Conservation (phyloP, 1,140 invertebrate genomes). For the Pinna nobilis region DNA sequence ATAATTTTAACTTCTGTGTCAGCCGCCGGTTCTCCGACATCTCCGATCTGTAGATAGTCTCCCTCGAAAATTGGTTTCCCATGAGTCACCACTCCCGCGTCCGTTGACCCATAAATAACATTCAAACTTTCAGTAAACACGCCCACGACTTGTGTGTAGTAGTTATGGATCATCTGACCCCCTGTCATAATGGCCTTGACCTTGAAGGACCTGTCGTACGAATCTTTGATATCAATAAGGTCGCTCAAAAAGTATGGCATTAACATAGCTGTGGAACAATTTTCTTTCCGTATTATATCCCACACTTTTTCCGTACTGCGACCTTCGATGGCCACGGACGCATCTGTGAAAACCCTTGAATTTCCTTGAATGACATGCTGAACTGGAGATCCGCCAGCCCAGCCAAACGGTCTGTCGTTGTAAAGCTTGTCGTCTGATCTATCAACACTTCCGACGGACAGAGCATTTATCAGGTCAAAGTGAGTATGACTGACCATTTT, state of each 20-base stretch:
- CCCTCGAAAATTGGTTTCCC: background rate
- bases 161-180: conserved; percentile 19
- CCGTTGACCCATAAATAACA: conserved; percentile 33
- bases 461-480: too few species aligned
- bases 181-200: background rate
- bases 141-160: conserved; percentile 12
- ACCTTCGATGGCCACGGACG: background rate
- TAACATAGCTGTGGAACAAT: conserved; percentile 9
- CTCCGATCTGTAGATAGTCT: conserved; percentile 7
- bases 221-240: conserved; percentile 9
- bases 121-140: conserved; percentile 2
- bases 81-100: background rate
- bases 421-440: conserved; percentile 1
- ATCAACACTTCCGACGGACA: background rate
- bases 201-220: background rate
- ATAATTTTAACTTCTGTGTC: conserved; percentile 41
- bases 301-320: conserved; percentile 6
- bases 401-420: conserved; percentile 44
- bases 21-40: conserved; percentile 5
- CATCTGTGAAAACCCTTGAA: conserved; percentile 17
- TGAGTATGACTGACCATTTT: conserved; percentile 22
- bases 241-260: conserved; percentile 29
- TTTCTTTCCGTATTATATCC: conserved; percentile 31
- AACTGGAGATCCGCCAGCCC: conserved; percentile 36
- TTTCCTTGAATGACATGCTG: conserved; percentile 4